A percentile compares a stretch with the other conserved stretches of the same genome.
Conservation (phyloP, 2,888 invertebrate species). For the Pasiphila rectangulata region DNA sequence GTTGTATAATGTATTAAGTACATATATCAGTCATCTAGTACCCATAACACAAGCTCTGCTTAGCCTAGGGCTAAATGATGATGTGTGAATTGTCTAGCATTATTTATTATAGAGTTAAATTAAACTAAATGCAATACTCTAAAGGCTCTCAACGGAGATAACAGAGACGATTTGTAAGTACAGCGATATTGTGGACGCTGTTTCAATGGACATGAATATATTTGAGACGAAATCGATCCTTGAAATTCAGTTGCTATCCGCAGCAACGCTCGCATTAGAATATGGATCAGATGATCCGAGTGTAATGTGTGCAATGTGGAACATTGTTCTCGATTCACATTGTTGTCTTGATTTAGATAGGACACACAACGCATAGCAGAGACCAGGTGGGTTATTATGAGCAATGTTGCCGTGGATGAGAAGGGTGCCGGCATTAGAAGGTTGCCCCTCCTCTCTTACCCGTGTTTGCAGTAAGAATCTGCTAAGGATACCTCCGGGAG, state of each 20-base stretch:
- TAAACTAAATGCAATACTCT: neutral
- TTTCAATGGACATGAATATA: neutral
- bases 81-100: no score
- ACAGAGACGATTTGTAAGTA: neutral
- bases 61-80: no score
- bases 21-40: no score
- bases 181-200: neutral
- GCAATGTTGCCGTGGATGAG: no score
- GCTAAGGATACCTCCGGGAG: no score
- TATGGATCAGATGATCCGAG: conserved; percentile 2
- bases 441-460: no score
- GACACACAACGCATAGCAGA: neutral
- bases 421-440: no score
- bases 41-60: no score
- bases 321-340: conserved; percentile 5
- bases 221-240: neutral
- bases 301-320: conserved; percentile 3
- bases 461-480: no score
- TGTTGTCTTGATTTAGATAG: neutral
- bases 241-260: conserved; percentile 1
- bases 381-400: no score
- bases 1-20: no score
- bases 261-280: neutral
- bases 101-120: no score
- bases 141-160: neutral